Percentiles rank a stretch among this genome's conserved stretches.
Evolutionary conservation across 2,888 invertebrate species (phyloP).

Genomic region (Tenthredo livida): DNA sequence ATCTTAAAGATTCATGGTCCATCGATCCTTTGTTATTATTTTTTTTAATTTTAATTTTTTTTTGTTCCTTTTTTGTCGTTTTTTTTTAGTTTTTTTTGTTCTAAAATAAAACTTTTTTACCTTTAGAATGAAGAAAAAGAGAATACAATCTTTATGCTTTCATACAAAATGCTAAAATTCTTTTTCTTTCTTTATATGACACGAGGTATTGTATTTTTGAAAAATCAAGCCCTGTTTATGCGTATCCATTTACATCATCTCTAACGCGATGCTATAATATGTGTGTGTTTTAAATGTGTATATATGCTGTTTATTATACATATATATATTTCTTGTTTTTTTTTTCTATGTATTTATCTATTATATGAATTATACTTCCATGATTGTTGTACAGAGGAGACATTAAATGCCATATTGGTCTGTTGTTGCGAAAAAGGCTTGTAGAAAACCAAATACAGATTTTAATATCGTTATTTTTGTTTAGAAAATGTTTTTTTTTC

Average conservation of each 20-base stretch:
- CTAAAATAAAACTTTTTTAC: constrained; percentile 3
- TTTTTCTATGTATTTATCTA: background rate
- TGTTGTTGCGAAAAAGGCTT: constrained; percentile 42
- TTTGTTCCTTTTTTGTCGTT: background rate
- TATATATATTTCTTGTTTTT: constrained; percentile 8
- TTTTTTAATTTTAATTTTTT: background rate
- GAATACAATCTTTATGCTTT: constrained; percentile 9
- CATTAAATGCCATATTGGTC: constrained; percentile 50
- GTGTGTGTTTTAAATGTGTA: constrained; percentile 17
- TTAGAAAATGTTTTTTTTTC: background rate
- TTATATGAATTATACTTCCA: constrained; percentile 43
- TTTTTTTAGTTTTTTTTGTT: background rate
- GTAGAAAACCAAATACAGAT: constrained; percentile 32
- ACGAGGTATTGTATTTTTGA: constrained; percentile 16
- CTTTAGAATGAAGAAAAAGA: constrained; percentile 21
- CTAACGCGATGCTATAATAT: constrained; percentile 30
- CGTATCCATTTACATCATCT: constrained; percentile 5
- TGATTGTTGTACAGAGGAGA: constrained; percentile 51
- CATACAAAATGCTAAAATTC: background rate
- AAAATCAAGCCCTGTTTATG: constrained; percentile 43
- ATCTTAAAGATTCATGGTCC: constrained; percentile 67
- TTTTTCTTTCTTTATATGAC: background rate
- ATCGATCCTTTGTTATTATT: constrained; percentile 65
- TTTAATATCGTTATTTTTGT: constrained; percentile 9
- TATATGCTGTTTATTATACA: background rate